Base-by-base conservation (phyloP, 2,113 vertebrate genomes). In the Hemiscyllium ocellatum region DNA sequence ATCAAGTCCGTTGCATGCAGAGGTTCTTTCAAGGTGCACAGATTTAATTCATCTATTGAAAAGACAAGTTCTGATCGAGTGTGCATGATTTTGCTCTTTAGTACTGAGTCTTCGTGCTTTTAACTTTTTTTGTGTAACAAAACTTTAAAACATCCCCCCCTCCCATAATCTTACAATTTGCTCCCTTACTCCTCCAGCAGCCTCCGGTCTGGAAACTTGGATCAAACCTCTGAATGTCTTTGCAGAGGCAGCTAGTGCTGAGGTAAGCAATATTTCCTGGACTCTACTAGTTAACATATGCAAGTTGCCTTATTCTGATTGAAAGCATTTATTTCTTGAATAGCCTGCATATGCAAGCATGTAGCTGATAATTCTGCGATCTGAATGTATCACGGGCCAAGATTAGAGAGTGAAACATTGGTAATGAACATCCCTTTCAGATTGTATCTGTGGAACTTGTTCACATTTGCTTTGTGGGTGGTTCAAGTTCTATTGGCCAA, bases 141-240 rank as follows among this genome's bases (percentile, higher is more conserved):
- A 5, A 87, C 52, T 0, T 61, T 50, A 61, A 61, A 61, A 8
- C 56, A 61, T 61, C 12, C 56, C 12, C 56, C 56, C 96, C 19
- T 95, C 19, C 91, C 96, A n/a, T 97, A 42, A 65, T 93, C 61
- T 93, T 93, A 95, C 47, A 97, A 97, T 96, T 96, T 42, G 96
- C 66, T 96, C 96, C 96, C 96, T 96, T 3, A 97, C 97, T 95
- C 97, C 96, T 95, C 97, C 96, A 33, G 96, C 76, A 17, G 96
- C 97, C 0, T 96, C 97, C 68, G 96, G 97, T 6, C 42, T 97
- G 96, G 97, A 97, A 65, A 96, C 97, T 22, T 97, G 97, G 97
- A 97, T 97, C 96, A 97, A 97, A 15, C 97, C 97, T 61, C 78
- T 97, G 80, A 96, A 96, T 33, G 96, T 97, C 20, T 97, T 97